phyloP scores from a whole-genome alignment of 2,113 vertebrate genomes.

The Macquaria ambigua region DNA sequence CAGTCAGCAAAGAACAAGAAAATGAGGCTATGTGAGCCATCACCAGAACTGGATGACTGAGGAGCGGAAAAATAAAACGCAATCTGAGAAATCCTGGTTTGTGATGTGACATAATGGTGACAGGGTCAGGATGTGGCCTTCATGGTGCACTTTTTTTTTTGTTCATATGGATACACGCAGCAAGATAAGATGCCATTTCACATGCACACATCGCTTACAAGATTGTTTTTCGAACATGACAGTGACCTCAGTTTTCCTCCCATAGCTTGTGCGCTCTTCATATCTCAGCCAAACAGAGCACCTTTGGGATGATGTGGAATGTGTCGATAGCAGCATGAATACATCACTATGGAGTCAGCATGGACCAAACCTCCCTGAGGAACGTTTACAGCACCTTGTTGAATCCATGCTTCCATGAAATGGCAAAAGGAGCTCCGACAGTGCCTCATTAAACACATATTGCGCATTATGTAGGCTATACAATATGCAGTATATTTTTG shows the following conservation, averaged over 20 bases:
- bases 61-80: slow-evolving; percentile 26
- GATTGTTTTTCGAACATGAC: slow-evolving; percentile 32
- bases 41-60: slow-evolving; percentile 19
- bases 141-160: neutral
- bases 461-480: neutral
- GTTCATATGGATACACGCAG: slow-evolving; percentile 3
- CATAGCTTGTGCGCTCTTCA: neutral
- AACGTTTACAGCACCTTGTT: slow-evolving; percentile 28
- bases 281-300: slow-evolving; percentile 51
- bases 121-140: slow-evolving; percentile 26
- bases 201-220: neutral
- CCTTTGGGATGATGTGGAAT: slow-evolving; percentile 50
- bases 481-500: slow-evolving; percentile 9
- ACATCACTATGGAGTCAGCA: slow-evolving; percentile 38
- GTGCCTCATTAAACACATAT: neutral
- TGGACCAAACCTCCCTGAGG: slow-evolving; percentile 7
- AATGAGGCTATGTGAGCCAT: slow-evolving; percentile 54
- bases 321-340: slow-evolving; percentile 53
- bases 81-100: slow-evolving; percentile 24
- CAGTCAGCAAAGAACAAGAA: slow-evolving; percentile 66
- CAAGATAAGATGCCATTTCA: slow-evolving; percentile 37
- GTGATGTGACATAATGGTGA: slow-evolving; percentile 25
- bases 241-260: slow-evolving; percentile 20
- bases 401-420: slow-evolving; percentile 15
- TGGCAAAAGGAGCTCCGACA: slow-evolving; percentile 3